phyloP scores from a whole-genome alignment of 2,113 vertebrate species.

The Psittacus erithacus region DNA sequence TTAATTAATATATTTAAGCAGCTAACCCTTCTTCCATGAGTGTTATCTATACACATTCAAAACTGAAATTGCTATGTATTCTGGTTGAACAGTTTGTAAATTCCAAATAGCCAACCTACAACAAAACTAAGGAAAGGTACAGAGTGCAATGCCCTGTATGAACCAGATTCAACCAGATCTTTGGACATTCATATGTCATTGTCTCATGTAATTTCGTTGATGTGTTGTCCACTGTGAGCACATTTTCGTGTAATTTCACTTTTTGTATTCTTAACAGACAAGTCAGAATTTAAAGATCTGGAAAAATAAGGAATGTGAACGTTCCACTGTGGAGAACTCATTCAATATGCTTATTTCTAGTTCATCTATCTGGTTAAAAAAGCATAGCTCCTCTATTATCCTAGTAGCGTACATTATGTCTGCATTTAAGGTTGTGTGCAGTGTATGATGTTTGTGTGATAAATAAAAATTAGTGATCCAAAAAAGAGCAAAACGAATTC shows the following conservation, averaged over 20 bases:
- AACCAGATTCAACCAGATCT: not conserved
- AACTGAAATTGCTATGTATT: not conserved
- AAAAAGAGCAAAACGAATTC: conserved; percentile 36
- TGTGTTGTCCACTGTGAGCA: not conserved
- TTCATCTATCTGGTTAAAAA: not conserved
- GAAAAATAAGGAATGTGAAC: not conserved
- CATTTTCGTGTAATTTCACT: conserved; percentile 18
- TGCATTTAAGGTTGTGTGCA: not conserved
- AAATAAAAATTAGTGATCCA: conserved; percentile 33
- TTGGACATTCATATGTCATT: not conserved
- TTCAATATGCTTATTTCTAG: conserved; percentile 4
- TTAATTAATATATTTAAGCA: not conserved
- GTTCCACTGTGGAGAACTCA: not conserved
- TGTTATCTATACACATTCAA: not conserved
- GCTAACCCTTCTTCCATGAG: not conserved
- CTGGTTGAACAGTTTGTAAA: not conserved
- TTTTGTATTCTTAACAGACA: conserved; percentile 1
- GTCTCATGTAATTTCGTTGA: conserved; percentile 44
- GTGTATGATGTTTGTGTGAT: conserved; percentile 1
- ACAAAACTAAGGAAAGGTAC: not conserved
- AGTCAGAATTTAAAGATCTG: conserved; percentile 15
- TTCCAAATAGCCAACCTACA: not conserved
- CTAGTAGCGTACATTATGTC: not conserved
- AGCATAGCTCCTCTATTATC: not conserved
- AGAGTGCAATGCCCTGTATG: not conserved